Conservation (phyloP, 2,888 invertebrate genomes). For the Cheilosia impressa region DNA sequence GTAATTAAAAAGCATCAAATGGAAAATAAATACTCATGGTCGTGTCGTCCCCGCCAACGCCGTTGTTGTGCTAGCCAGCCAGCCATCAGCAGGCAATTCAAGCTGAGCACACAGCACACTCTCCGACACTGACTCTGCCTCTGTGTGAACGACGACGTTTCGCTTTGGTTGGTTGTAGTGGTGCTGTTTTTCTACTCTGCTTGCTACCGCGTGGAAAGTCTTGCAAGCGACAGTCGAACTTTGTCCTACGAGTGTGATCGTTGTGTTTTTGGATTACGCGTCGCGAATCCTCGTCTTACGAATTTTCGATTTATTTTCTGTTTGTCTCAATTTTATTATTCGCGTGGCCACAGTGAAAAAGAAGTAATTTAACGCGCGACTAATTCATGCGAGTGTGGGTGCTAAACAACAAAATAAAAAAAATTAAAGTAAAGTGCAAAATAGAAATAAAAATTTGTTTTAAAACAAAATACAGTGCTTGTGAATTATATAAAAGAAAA, state of each 20-base stretch:
- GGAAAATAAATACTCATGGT: conserved; percentile 74
- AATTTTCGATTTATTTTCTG: conserved; percentile 43
- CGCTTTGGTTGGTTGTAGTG: conserved; percentile 35
- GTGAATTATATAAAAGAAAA: conserved; percentile 45
- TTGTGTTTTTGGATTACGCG: conserved; percentile 57
- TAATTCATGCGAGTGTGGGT: conserved; percentile 50
- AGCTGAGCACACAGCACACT: conserved; percentile 10
- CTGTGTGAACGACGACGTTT: background rate
- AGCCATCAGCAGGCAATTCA: background rate
- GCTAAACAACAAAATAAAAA: conserved; percentile 13
- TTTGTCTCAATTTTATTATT: conserved; percentile 36
- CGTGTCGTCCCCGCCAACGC: conserved; percentile 58
- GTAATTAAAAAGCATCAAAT: conserved; percentile 76
- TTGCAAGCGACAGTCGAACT: conserved; percentile 70
- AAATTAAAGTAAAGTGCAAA: conserved; percentile 20
- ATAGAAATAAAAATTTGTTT: conserved; percentile 42
- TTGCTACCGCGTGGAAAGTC: conserved; percentile 69
- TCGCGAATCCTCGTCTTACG: conserved; percentile 67
- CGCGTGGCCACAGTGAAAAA: conserved; percentile 19
- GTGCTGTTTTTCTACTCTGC: conserved; percentile 57
- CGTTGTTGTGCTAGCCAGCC: conserved; percentile 10
- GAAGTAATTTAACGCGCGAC: conserved; percentile 49
- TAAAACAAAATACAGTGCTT: conserved; percentile 51
- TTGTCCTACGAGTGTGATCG: conserved; percentile 62
- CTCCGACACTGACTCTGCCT: background rate